Evolutionary conservation across 2,797 vertebrate species (phyloP).

Genomic region (Acipenser ruthenus): DNA sequence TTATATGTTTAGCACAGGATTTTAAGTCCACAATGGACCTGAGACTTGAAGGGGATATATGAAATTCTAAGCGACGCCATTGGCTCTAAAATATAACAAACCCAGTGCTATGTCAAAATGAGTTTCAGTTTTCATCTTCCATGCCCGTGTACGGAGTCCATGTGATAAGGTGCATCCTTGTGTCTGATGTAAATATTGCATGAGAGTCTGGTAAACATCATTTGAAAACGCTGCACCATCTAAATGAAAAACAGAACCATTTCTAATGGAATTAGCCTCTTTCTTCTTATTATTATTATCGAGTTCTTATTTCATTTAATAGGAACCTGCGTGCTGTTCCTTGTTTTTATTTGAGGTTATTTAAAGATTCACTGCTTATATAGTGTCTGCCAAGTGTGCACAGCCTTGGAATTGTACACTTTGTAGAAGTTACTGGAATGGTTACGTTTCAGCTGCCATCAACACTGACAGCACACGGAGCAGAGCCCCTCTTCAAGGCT

Average conservation of each 20-base stretch:
- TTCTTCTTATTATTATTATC: neutral
- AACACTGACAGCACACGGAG: too few species aligned
- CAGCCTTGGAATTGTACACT: neutral
- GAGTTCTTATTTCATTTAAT: neutral
- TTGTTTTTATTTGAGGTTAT: neutral
- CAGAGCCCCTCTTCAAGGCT: too few species aligned
- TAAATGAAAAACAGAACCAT: neutral
- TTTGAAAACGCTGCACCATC: constrained; percentile 3
- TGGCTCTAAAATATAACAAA: too few species aligned
- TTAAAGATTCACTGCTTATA: constrained; percentile 1
- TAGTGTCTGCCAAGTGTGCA: neutral
- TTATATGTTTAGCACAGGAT: too few species aligned
- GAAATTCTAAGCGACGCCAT: too few species aligned
- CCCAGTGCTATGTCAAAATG: neutral
- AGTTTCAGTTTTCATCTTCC: neutral
- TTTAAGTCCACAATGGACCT: too few species aligned
- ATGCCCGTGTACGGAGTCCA: neutral
- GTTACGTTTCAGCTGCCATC: neutral
- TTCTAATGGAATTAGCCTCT: neutral
- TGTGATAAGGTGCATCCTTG: neutral
- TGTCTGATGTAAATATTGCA: neutral
- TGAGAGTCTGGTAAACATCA: neutral
- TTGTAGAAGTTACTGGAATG: neutral
- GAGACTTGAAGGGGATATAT: too few species aligned
- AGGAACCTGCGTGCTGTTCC: neutral